Evolutionary conservation across 2,797 vertebrate species (phyloP).

Genomic region (Danio tinwini): DNA sequence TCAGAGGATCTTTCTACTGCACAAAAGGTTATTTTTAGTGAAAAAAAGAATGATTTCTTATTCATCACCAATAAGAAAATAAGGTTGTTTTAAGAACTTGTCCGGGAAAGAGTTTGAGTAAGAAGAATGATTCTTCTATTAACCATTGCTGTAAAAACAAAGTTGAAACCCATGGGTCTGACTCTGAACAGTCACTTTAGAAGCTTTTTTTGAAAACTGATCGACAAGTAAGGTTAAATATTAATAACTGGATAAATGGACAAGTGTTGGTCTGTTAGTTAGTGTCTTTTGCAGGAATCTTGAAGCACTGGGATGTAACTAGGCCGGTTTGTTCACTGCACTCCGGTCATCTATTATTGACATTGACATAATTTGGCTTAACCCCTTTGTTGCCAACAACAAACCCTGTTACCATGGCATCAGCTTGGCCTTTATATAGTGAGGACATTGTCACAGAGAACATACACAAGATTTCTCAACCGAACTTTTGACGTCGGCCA

Average conservation of each 20-base stretch:
- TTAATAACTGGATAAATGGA: slow-evolving; percentile 26
- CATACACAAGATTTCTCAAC: slow-evolving; percentile 48
- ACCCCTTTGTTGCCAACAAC: slow-evolving; percentile 62
- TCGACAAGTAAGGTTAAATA: slow-evolving; percentile 30
- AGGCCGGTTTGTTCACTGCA: slow-evolving; percentile 50
- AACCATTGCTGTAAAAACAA: too few species aligned
- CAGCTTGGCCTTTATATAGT: slow-evolving; percentile 53
- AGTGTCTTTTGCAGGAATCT: slow-evolving; percentile 11
- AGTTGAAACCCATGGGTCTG: too few species aligned
- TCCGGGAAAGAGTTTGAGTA: too few species aligned
- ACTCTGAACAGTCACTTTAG: too few species aligned
- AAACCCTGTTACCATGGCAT: slow-evolving; percentile 59
- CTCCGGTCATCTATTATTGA: slow-evolving; percentile 40
- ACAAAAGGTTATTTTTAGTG: too few species aligned
- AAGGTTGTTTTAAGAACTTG: too few species aligned
- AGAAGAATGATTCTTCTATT: too few species aligned
- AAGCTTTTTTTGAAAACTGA: background rate
- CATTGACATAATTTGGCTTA: slow-evolving; percentile 49
- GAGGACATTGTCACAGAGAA: slow-evolving; percentile 25
- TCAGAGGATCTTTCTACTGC: too few species aligned
- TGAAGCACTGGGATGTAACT: slow-evolving; percentile 48
- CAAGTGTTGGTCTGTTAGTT: slow-evolving; percentile 4
- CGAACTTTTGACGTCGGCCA: slow-evolving; percentile 41
- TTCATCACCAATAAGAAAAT: too few species aligned
- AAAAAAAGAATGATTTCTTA: too few species aligned